Evolutionary conservation across 2,113 vertebrate species (phyloP), one percentile per base, ranked within the genome.

Genomic region (Nothocercus julius): DNA sequence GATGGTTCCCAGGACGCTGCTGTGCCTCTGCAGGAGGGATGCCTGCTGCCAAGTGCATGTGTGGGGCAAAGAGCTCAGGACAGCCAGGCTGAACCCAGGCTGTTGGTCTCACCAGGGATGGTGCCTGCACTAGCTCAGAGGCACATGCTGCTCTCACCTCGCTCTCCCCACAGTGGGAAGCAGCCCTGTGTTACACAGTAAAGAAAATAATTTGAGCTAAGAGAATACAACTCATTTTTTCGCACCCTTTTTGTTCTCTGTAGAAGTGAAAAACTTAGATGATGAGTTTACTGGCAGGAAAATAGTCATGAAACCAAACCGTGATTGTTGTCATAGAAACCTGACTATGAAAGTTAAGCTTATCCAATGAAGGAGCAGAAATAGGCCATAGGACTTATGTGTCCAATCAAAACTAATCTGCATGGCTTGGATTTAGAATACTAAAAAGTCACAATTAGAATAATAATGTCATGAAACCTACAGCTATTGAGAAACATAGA

Each of bases 281-380:
- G 2, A 82, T 61, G 51, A 1, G 2, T 19, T 87, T 0, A 0
- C 1, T 34, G 40, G 38, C 0, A 2, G 44, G 36, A 79, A 72
- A 42, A 5, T 68, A 61, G 66, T 40, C 21, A 2, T 76, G 76
- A 90, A 61, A 64, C 38, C 56, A 59, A 88, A 56, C 30, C 42
- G 15, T 85, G 89, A 86, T 81, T 76, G 12, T 76, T 93, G 47
- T 38, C 62, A 25, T 62, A 79, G 87, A 38, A 95, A 77, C 67
- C 1, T 3, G 61, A 84, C 80, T 40, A 38, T 61, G 61, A 68
- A 30, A 19, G 54, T 72, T 63, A 67, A 93, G 8, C 34, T 82
- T n/a, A 36, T 59, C 64, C 59, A 47, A 34, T 7, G 38, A 63
- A 47, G 59, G 63, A 85, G 59, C 34, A 70, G 73, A 32, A 89